phyloP scores from a whole-genome alignment of 2,797 vertebrate genomes.

The Spheniscus humboldti region DNA sequence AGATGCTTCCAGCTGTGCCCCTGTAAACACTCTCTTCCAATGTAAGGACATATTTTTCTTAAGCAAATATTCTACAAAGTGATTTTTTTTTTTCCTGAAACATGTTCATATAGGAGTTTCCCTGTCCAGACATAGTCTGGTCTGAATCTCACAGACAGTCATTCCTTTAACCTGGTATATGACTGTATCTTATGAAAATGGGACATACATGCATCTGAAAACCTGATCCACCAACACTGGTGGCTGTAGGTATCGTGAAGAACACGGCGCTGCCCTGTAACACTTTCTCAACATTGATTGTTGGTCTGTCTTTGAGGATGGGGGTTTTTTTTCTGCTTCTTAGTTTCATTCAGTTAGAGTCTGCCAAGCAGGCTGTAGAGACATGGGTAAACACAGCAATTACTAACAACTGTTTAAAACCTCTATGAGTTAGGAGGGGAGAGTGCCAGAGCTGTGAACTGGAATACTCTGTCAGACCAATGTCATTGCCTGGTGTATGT shows the following conservation, averaged over 20 bases:
- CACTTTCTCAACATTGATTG: not conserved
- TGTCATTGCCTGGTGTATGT: not conserved
- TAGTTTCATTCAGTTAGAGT: not conserved
- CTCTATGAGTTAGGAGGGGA: not conserved
- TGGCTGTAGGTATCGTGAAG: not conserved
- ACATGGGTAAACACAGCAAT: not conserved
- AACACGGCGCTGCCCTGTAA: not conserved
- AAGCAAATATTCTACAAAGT: not conserved
- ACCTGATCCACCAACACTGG: not conserved
- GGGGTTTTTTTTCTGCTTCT: not conserved
- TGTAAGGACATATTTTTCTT: not conserved
- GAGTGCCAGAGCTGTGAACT: not conserved
- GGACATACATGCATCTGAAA: not conserved
- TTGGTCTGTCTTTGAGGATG: not conserved
- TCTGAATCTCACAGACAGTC: not conserved
- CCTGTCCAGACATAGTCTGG: not conserved
- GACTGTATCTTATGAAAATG: not conserved
- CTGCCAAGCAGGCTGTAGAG: not conserved
- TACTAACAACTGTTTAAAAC: not conserved
- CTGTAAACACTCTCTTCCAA: not conserved
- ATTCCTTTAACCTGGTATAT: not conserved
- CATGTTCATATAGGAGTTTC: not conserved
- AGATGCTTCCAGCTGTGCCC: not conserved
- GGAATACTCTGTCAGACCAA: not conserved
- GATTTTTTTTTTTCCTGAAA: not conserved